Base-by-base conservation (phyloP, 37 sponge, comb jelly and placozoan genomes). In the Axinella damicornis region DNA sequence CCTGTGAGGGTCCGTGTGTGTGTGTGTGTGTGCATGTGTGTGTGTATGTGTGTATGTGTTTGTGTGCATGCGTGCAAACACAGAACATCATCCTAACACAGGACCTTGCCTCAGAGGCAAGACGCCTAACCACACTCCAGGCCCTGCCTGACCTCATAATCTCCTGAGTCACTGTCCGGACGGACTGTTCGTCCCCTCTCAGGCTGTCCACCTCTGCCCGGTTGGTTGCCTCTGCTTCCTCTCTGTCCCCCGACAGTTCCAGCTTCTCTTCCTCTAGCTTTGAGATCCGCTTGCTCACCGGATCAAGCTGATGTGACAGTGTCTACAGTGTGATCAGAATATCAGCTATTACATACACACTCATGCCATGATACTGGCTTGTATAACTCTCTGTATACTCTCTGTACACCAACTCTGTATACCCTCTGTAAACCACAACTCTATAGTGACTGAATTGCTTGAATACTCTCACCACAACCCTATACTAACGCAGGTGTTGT, bases 261-360 rank as follows among this genome's bases (percentile, higher is more conserved):
- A 65, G 59, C 57, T 40, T 85, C 70, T 83, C 74, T 4, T 12
- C 21, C 83, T 59, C 73, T 24, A 69, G 15, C 19, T 57, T 17
- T 31, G 30, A 22, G 55, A 93, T 71, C 62, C 83, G 82, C 58
- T 73, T 73, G 54, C 70, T 77, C 58, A 93, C 86, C 2, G 86
- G 86, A 2, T 39, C 72, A 30, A 78, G 40, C 17, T 62, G 92
- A 0, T 36, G 71, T 15, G 61, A 27, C 57, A 67, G 46, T 14
- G 64, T 75, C 90, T 89, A 24, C n/a, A 56, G 53, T 22, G 22
- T 65, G 5, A 46, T 46, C 46, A 46, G 46, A n/a, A n/a, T n/a
- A n/a, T n/a, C n/a, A n/a, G n/a, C n/a, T n/a, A n/a, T n/a, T n/a
- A n/a, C n/a, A n/a, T n/a, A n/a, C n/a, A n/a, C n/a, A n/a, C n/a